Evolutionary conservation across 2,113 vertebrate genomes (phyloP), one percentile per base, ranked within the genome.

Genomic region (Cnemophilus loriae): DNA sequence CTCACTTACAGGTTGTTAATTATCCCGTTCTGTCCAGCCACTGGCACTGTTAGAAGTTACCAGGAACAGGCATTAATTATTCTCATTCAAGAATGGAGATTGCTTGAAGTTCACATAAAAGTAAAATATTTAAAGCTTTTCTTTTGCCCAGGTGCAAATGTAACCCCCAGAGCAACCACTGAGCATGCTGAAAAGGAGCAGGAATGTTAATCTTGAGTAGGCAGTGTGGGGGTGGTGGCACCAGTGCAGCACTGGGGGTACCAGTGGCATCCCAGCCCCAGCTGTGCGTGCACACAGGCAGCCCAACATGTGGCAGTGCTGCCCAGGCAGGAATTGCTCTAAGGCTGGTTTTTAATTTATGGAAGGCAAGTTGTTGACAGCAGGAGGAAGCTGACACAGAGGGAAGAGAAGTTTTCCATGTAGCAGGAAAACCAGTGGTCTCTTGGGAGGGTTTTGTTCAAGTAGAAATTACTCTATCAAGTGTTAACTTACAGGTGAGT

Each of bases 401-500:
- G 26, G 27, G n/a, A 71, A 67, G 26, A 55, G 37, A 39, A 16
- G 33, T 44, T 70, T 81, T 78, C 65, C 35, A 14, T 9, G 16
- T 8, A 44, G 61, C 71, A 78, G 42, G n/a, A 75, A 93, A 82
- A 61, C 4, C 28, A 83, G 37, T 21, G 1, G 9, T 77, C 16
- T 49, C 16, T 32, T 21, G 23, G 16, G 27, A 70, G 16, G 59
- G 10, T 53, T 96, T 55, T 50, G 27, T 56, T 71, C 39, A 33
- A 76, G 41, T 26, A 84, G 41, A 93, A 94, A 60, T 80, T 56
- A 70, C 24, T 61, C 55, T 49, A 57, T 13, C 11, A 33, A 65
- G 18, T n/a, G 17, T 90, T 84, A 93, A 99, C 99, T 97, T 98
- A 99, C 99, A 99, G 98, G 95, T 99, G 99, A 95, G 99, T 99